These are phyloP conservation scores for Salvelinus sp. DNA, from an alignment of 2,113 vertebrate species.

Conservation along the genomic window DNA sequence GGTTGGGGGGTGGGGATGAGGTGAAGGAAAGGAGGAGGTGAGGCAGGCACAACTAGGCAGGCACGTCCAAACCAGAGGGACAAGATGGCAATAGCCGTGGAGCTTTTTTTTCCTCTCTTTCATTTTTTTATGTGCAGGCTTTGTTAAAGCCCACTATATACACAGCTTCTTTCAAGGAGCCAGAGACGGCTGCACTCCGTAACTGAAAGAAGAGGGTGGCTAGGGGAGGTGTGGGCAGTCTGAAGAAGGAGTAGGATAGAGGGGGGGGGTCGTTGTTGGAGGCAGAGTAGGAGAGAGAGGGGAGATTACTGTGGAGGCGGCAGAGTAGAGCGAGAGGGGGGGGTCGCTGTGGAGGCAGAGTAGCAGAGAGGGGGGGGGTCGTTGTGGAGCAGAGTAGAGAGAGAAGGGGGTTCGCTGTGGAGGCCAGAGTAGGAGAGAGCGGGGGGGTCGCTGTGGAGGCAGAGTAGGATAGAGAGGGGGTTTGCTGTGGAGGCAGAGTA, in stretches of 20 bases:
- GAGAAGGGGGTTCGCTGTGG: too few relatives aligned
- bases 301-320: not conserved
- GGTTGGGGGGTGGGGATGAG: conserved; percentile 54
- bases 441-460: too few relatives aligned
- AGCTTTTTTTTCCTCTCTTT: conserved; percentile 72
- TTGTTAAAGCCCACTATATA: conserved; percentile 80
- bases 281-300: conserved; percentile 56
- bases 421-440: too few relatives aligned
- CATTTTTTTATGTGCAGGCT: conserved; percentile 82
- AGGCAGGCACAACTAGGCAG: conserved; percentile 56
- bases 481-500: too few relatives aligned
- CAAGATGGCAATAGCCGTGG: conserved; percentile 87
- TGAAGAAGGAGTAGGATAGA: conserved; percentile 59
- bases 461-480: too few relatives aligned
- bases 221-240: conserved; percentile 46
- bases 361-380: too few relatives aligned
- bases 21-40: conserved; percentile 41
- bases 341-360: too few relatives aligned
- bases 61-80: conserved; percentile 77
- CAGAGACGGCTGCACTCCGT: conserved; percentile 68
- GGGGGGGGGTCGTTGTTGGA: conserved; percentile 32
- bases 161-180: conserved; percentile 71
- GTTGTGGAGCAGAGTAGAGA: too few relatives aligned
- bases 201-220: conserved; percentile 35
- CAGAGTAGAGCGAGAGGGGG: too few relatives aligned